phyloP scores from a whole-genome alignment of 2,797 vertebrate species.

The Cossypha dichroa region DNA sequence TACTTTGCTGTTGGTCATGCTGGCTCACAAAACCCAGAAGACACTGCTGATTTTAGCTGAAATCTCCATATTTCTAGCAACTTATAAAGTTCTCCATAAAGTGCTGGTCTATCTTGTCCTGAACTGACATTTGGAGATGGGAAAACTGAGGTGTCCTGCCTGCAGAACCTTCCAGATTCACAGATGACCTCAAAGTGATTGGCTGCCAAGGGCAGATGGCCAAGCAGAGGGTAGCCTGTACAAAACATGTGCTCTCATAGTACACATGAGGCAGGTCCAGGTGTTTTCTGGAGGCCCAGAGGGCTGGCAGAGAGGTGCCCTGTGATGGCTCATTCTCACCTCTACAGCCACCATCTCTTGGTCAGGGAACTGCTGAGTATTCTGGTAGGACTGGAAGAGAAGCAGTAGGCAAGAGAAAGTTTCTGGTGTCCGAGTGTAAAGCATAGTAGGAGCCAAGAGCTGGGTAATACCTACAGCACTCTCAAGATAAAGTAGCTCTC shows the following conservation, averaged over 20 bases:
- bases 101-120: neutral
- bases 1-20: neutral
- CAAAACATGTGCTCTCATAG: neutral
- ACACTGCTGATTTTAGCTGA: neutral
- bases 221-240: neutral
- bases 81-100: neutral
- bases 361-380: neutral
- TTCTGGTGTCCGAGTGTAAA: neutral
- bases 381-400: neutral
- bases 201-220: neutral
- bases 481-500: neutral
- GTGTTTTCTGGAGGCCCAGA: neutral
- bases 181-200: neutral
- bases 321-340: neutral
- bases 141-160: neutral
- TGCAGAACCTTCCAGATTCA: neutral
- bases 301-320: neutral
- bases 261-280: accelerated
- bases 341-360: neutral
- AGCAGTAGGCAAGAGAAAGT: neutral
- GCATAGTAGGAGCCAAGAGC: accelerated
- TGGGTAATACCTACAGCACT: neutral
- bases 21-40: neutral
- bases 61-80: neutral
- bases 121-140: neutral